Conservation (phyloP, 2,797 vertebrate genomes). For the Chromis chromis region DNA sequence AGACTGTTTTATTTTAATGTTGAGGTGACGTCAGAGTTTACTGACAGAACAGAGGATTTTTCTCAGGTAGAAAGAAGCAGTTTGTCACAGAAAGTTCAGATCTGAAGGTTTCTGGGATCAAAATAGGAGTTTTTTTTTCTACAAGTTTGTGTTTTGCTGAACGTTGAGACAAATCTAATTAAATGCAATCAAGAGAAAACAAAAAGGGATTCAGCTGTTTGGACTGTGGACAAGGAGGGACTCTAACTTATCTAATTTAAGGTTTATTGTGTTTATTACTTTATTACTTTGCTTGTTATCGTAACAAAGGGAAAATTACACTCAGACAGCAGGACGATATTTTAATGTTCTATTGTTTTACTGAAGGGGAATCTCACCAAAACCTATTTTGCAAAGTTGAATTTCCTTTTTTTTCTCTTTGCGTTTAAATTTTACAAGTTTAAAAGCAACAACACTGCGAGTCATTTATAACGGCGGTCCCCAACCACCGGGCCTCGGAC, state of each 20-base stretch:
- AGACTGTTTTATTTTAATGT: no score
- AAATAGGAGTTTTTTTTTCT: neutral
- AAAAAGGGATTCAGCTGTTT: neutral
- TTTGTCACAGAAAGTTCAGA: neutral
- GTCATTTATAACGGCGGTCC: no score
- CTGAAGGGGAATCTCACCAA: slow-evolving; percentile 21
- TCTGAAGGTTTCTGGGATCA: neutral
- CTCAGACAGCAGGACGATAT: slow-evolving; percentile 13
- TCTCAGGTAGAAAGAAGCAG: neutral
- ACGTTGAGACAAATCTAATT: neutral
- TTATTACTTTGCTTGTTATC: slow-evolving; percentile 3
- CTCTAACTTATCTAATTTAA: slow-evolving; percentile 48
- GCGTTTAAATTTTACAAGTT: neutral
- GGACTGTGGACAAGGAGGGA: no score
- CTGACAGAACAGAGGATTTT: no score
- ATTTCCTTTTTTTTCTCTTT: neutral
- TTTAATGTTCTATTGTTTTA: neutral
- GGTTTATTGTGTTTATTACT: slow-evolving; percentile 35
- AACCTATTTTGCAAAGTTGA: neutral
- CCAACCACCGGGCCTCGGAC: no score
- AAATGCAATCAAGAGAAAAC: neutral
- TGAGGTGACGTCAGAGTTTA: no score
- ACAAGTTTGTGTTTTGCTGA: neutral
- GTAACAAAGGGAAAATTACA: slow-evolving; percentile 42
- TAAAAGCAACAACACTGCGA: neutral